Evolutionary conservation across 2,797 vertebrate species (phyloP), one percentile per base, ranked within the genome.

Genomic region (Falco columbarius): DNA sequence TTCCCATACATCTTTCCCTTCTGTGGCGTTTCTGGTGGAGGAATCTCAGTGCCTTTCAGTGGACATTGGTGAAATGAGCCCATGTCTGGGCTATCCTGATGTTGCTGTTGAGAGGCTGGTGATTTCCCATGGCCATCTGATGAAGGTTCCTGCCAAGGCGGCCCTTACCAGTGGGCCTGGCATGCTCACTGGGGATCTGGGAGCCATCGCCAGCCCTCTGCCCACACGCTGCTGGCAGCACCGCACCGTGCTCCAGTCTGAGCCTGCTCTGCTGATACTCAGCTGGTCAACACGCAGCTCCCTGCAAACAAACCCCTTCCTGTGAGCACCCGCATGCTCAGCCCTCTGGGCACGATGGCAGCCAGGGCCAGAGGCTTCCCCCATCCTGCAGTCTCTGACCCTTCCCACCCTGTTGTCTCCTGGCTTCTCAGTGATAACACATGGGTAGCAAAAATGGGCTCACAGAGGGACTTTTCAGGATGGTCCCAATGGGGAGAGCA

Each of bases 111-210:
- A 46, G 36, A 51, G 24, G 34, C 19, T 55, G 61, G 19, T 49
- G 44, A 15, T 73, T 83, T 83, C 52, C 46, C 7, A 15, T 44
- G 27, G 47, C n/a, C 42, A 56, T 34, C n/a, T 81, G 47, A 47
- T 52, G 56, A 27, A 85, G 56, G 21, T 9, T 4, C 26, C 21
- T 81, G 38, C 56, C 76, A 65, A 54, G 38, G 23, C 81, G 14
- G 27, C 52, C 61, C 6, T 73, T 70, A n/a, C 17, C 0, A 1
- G 65, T 34, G n/a, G 76, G 22, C 23, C 55, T 90, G 79, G 47
- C 52, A 52, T 0, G 0, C 14, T 74, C 5, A 2, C 24, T 0
- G 0, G 21, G 36, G 36, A 85, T 77, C 62, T 65, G 1, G 2
- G 67, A 55, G 52, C 70, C 47, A 79, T 71, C 12, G 2, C 21